phyloP scores from a whole-genome alignment of 1,140 invertebrate species.

The Scylla paramamosain region DNA sequence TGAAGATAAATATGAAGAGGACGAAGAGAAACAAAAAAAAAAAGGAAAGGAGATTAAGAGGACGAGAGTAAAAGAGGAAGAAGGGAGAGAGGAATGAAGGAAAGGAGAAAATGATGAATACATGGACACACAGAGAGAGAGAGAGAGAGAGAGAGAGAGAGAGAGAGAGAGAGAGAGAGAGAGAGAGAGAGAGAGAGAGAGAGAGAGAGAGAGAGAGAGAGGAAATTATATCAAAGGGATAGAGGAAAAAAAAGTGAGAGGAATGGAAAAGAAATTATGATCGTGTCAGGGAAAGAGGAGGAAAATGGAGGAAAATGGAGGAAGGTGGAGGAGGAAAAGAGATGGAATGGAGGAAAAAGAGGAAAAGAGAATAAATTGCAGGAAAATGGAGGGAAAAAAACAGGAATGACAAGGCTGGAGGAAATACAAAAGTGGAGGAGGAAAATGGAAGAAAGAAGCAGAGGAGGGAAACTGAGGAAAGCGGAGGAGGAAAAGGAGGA shows the following conservation, averaged over 20 bases:
- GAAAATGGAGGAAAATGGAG: too few relatives aligned
- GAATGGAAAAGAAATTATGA: too few relatives aligned
- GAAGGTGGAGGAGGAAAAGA: too few relatives aligned
- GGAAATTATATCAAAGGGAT: too few relatives aligned
- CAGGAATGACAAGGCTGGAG: too few relatives aligned
- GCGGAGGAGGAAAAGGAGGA: neutral
- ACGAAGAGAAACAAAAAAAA: neutral
- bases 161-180: constrained; percentile 29
- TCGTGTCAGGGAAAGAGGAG: neutral
- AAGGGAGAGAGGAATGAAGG: neutral
- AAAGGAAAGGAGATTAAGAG: neutral
- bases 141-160: constrained; percentile 24
- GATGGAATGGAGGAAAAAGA: too few relatives aligned
- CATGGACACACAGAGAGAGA: neutral
- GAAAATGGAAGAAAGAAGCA: too few relatives aligned
- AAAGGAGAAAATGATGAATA: neutral
- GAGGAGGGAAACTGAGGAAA: too few relatives aligned
- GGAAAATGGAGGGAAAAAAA: too few relatives aligned
- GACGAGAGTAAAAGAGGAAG: neutral
- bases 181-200: neutral
- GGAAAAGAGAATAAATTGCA: too few relatives aligned
- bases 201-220: neutral
- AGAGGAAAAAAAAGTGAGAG: neutral
- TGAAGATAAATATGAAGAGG: neutral
- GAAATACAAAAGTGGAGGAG: too few relatives aligned